A percentile compares a stretch with the other conserved stretches of the same genome.
Evolutionary conservation across 2,113 vertebrate species (phyloP).

Genomic region (rat (Rattus norvegicus)): GRCr8 NC_086022.1:145067501-145068000

Average conservation of each 20-base stretch:
- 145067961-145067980: neutral
- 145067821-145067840: neutral
- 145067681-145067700: neutral
- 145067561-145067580: neutral
- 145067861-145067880: neutral
- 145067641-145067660: neutral
- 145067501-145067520: conserved; percentile 7
- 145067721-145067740: neutral
- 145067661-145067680: neutral
- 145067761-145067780: neutral
- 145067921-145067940: neutral
- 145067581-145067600: neutral
- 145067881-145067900: too few relatives aligned
- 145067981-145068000: too few relatives aligned
- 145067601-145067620: neutral
- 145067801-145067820: neutral
- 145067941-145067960: neutral
- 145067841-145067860: neutral
- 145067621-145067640: neutral
- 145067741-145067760: neutral
- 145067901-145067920: neutral
- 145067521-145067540: neutral
- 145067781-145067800: neutral
- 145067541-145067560: conserved; percentile 18
- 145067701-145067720: neutral